Base-by-base conservation (phyloP, 2,797 vertebrate genomes). In the Hylomyscus alleni region DNA sequence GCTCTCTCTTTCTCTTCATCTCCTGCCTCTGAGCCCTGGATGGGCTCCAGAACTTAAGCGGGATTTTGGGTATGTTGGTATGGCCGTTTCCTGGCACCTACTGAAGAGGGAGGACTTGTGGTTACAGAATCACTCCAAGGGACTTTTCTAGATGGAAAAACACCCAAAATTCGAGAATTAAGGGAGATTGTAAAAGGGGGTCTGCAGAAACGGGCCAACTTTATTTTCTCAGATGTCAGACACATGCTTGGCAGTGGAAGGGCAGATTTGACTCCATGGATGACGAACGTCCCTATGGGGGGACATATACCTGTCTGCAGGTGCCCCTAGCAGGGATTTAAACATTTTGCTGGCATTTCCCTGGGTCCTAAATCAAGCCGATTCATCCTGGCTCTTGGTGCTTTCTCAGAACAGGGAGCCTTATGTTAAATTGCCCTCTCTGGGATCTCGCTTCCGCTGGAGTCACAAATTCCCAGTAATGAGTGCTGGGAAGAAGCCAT, bases 381-480 rank as follows among this genome's bases (percentile, higher is more conserved):
- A 81, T 93, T 93, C 95, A 72, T 77, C 95, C 72, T 26, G 52
- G 82, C 56, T 93, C 29, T 84, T 17, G 76, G 72, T 62, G 87
- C 65, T 84, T 54, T 73, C 91, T 89, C 69, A 94, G 96, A 93
- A 86, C 76, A 0, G 11, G 10, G 65, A 94, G 75, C 31, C 94
- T 84, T 90, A 11, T 75, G 93, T 56, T 89, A 96, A 96, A 95
- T 95, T 75, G 13, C 40, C 65, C 86, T 34, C 94, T 91, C 93
- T 89, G 60, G 86, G 95, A 47, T 73, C 58, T 91, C 17, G 80
- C 65, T 93, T 89, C 73, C 47, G 82, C 14, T 95, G 77, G 19
- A 84, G 83, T 83, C 92, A 95, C 95, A 98, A 97, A 98, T 97
- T 82, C 89, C 97, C 80, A 56, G n/a, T 96, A 96, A 98, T 95